Evolutionary conservation across 2,797 vertebrate species (phyloP).

Genomic region (Yasuhikotakia modesta): DNA sequence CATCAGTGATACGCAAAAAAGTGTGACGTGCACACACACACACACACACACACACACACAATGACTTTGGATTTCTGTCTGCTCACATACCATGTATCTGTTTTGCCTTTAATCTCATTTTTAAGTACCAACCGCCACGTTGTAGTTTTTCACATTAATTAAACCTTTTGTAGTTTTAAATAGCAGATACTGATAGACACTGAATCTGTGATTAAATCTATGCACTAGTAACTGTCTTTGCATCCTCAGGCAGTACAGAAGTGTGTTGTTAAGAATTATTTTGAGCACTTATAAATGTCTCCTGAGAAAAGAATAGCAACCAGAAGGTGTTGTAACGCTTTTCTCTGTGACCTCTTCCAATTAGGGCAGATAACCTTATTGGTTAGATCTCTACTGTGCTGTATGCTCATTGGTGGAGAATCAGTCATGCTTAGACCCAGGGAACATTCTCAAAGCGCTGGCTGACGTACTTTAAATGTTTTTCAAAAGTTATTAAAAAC

Average conservation of each 20-base stretch:
- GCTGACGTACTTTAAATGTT: too few relatives aligned
- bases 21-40: neutral
- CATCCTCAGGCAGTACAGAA: slow-evolving; percentile 23
- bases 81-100: neutral
- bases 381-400: slow-evolving; percentile 59
- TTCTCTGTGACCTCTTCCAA: slow-evolving; percentile 23
- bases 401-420: slow-evolving; percentile 60
- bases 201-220: neutral
- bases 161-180: neutral
- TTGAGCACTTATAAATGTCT: slow-evolving; percentile 28
- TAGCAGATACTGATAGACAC: neutral
- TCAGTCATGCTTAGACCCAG: neutral
- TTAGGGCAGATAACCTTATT: slow-evolving; percentile 33
- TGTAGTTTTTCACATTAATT: neutral
- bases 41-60: slow-evolving; percentile 18
- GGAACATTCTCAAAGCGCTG: too few relatives aligned
- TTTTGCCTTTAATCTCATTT: slow-evolving; percentile 12
- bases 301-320: slow-evolving; percentile 10
- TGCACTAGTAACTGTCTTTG: neutral
- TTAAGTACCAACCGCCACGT: neutral
- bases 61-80: slow-evolving; percentile 48
- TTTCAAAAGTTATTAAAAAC: too few relatives aligned
- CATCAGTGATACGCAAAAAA: neutral
- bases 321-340: slow-evolving; percentile 29
- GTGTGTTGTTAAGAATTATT: slow-evolving; percentile 37